A percentile compares a stretch with the other conserved stretches of the same genome.
phyloP scores from a whole-genome alignment of 1,140 invertebrate species.

The Procambarus virginalis region DNA sequence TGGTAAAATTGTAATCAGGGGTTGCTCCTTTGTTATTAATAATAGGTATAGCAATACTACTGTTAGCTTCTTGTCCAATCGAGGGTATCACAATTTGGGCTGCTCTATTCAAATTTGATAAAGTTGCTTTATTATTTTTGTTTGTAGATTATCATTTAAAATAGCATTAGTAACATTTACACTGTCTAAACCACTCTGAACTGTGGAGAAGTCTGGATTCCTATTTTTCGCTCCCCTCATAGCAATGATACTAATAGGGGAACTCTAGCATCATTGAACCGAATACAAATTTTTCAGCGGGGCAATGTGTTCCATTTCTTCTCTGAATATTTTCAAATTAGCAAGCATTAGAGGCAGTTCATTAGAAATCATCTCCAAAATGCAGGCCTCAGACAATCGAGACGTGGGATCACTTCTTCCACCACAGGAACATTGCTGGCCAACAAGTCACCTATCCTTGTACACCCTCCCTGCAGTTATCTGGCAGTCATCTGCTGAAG shows the following conservation, averaged over 20 bases:
- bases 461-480: slow-evolving; percentile 11
- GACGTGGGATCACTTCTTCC: background rate
- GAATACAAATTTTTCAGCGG: background rate
- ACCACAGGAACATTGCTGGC: slow-evolving; percentile 16
- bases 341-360: background rate
- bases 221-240: too few species aligned
- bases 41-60: background rate
- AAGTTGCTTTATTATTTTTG: background rate
- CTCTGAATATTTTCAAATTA: background rate
- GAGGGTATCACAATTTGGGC: slow-evolving; percentile 20
- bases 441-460: slow-evolving; percentile 29
- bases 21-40: slow-evolving; percentile 8
- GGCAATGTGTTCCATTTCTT: background rate
- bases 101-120: slow-evolving; percentile 11
- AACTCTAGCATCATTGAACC: background rate
- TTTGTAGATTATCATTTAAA: background rate
- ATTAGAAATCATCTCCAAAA: background rate
- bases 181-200: background rate
- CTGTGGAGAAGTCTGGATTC: background rate
- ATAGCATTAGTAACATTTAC: background rate
- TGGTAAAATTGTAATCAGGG: background rate
- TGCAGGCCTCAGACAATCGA: background rate
- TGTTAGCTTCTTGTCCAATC: slow-evolving; percentile 28
- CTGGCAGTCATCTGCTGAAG: slow-evolving; percentile 57
- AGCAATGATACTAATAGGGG: background rate